Percentiles rank a stretch among this genome's conserved stretches.
phyloP scores from a whole-genome alignment of 2,113 vertebrate genomes.

The Taxidea taxus region DNA sequence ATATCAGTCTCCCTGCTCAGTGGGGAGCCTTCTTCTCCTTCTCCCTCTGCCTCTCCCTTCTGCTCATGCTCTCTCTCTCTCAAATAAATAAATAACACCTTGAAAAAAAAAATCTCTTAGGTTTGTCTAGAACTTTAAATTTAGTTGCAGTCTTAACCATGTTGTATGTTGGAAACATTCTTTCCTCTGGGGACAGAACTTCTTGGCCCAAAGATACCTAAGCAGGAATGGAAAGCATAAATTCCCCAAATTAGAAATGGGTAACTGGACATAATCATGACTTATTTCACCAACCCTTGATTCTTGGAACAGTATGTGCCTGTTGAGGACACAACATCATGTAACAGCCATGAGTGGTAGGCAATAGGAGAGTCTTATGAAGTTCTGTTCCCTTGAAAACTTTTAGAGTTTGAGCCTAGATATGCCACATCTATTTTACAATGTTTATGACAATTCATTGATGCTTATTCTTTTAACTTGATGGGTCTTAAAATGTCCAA shows the following conservation, averaged over 20 bases:
- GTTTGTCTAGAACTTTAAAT: background rate
- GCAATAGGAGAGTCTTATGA: background rate
- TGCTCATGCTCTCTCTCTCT: background rate
- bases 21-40: background rate
- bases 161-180: background rate
- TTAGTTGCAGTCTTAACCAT: background rate
- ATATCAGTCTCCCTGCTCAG: too few relatives aligned
- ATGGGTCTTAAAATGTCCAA: background rate
- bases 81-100: background rate
- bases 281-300: background rate
- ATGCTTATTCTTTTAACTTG: background rate
- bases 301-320: background rate
- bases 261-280: background rate
- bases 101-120: background rate
- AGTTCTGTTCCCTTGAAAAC: background rate
- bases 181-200: background rate
- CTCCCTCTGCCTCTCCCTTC: background rate
- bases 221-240: background rate
- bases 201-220: background rate
- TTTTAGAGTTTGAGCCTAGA: background rate
- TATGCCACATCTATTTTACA: background rate
- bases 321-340: background rate
- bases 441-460: background rate
- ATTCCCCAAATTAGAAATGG: background rate
- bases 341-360: background rate